Conservation (phyloP, 2,113 vertebrate genomes). For the Siniperca knerii region DNA sequence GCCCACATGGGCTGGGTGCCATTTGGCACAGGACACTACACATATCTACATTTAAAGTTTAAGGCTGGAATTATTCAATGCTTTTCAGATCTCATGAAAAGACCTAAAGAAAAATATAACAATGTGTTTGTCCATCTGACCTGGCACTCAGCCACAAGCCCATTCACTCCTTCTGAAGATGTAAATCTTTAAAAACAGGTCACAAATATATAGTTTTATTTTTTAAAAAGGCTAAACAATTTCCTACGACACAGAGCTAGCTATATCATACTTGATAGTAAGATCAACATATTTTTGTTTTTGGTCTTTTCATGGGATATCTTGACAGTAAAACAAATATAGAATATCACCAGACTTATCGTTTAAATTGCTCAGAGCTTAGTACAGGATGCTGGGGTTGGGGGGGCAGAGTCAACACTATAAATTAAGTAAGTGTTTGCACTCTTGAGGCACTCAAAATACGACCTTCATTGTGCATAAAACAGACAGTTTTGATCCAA, state of each 20-base stretch:
- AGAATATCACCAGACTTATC: background rate
- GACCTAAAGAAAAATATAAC: background rate
- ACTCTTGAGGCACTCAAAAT: background rate
- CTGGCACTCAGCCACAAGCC: too few relatives aligned
- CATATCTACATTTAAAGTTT: background rate
- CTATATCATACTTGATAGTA: background rate
- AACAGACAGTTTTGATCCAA: constrained; percentile 12
- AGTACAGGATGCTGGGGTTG: background rate
- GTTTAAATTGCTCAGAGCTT: background rate
- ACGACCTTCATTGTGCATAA: background rate
- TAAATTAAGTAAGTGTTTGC: constrained; percentile 1
- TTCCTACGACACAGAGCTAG: background rate
- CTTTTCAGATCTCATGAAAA: background rate
- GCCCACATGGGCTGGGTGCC: background rate
- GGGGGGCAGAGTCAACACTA: background rate
- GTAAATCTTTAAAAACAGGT: too few relatives aligned
- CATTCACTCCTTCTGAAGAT: too few relatives aligned
- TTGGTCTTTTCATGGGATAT: background rate
- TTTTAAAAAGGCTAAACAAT: background rate
- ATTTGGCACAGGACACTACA: background rate
- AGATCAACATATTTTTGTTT: background rate
- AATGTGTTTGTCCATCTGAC: background rate
- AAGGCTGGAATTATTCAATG: background rate
- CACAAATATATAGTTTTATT: too few relatives aligned
- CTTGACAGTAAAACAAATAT: background rate